Evolutionary conservation across 2,113 vertebrate species (phyloP), one percentile per base, ranked within the genome.

Genomic region (Vimba vimba): DNA sequence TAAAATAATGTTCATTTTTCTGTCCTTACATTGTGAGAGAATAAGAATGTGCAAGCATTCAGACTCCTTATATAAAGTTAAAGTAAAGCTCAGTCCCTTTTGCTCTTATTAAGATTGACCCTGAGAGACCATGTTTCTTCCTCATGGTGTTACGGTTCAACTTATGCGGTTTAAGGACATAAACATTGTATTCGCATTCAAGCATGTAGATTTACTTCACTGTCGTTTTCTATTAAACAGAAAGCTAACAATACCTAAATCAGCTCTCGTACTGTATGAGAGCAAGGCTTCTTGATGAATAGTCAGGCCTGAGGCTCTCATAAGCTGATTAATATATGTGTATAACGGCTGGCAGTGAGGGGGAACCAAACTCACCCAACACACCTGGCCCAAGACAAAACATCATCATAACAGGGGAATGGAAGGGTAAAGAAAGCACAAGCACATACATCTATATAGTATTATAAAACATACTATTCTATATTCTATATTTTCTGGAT

Each of bases 261-360:
- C 73, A 71, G 33, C 59, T 80, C 83, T 87, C 1, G 1, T 1
- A n/a, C 83, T 89, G 36, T 68, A 75, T 9, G 33, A 74, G 79
- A 68, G 45, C 21, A 71, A 39, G 47, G 47, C 57, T 83, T 82
- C 78, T 66, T 92, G 91, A 91, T 91, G 86, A 90, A 93, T 90
- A 66, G 82, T 85, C 64, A 82, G 87, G 85, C 85, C 83, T 60
- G 13, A 19, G 64, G 68, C 77, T 80, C 86, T 90, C 88, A 87
- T 82, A 80, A 84, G 73, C 57, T 91, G 91, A 92, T 92, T 90
- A 84, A 93, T 92, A 85, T 84, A 87, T 90, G 85, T 91, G 88
- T 90, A 92, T 89, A 89, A 87, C 43, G 86, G 85, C 59, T 57
- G 84, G 85, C 90, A 89, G 83, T 87, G 85, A 89, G 89, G 84